Base-by-base conservation (phyloP, 1,140 invertebrate species). In the Nephotettix cincticeps region DNA sequence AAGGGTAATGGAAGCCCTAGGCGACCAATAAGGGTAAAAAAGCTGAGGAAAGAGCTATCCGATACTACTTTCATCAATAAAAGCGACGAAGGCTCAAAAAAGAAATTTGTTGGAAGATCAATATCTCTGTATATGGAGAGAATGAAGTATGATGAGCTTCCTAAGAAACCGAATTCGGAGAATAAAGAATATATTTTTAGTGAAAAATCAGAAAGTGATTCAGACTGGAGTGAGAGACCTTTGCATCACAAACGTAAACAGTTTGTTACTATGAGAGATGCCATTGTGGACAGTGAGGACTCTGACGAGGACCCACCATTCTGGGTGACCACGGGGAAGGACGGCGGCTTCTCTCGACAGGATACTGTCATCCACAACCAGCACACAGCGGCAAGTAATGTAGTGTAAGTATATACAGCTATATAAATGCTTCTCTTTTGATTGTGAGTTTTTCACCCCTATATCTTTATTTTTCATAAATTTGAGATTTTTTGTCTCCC, bases 231-330 rank as follows among this genome's bases (percentile, higher is more conserved):
- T 32, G 71, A 67, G 32, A 64, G 65, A 30, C 71, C 74, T 47
- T 36, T 75, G 28, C 32, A 70, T 23, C 30, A 56, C 28, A 75
- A 75, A 63, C 61, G 74, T 19, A 73, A 73, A 58, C 43, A 72
- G 23, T 69, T 75, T 27, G 40, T 72, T 32, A 72, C 74, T 6
- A 75, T 75, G 74, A 65, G 73, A 36, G 72, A 36, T 19, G 40
- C 54, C 0, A 65, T 73, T 68, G 71, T 54, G 13, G 71, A 66
- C 9, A 65, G 65, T 14, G 75, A 75, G 13, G 75, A 75, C 27
- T 74, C 73, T 28, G 72, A 75, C 19, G 76, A 76, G 3, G 73
- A 76, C 58, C 76, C 71, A 71, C 81, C 68, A 43, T 79, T 74
- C 75, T 77, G 40, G 79, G 69, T 69, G 58, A 76, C 71, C 71